Percentiles rank a stretch among this genome's conserved stretches.
Conservation (phyloP, 2,888 invertebrate species). For the Busseola fusca region DNA sequence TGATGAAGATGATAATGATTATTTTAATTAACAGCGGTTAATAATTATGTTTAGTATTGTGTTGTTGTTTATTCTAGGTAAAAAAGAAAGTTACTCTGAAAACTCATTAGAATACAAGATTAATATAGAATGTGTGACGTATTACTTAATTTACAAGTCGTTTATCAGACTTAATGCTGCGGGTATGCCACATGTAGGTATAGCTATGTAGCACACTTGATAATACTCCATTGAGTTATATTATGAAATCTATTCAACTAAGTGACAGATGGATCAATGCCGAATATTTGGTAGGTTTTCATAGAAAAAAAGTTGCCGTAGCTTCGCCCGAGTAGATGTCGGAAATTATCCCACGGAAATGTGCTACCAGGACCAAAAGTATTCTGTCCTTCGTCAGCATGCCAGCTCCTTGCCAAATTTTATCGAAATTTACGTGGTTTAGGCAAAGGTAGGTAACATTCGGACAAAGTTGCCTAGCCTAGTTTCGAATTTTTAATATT, state of each 20-base stretch:
- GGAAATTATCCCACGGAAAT: too few relatives aligned
- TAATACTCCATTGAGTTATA: neutral
- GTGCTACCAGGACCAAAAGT: too few relatives aligned
- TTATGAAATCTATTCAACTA: constrained; percentile 12
- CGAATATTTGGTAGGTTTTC: neutral
- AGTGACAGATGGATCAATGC: neutral
- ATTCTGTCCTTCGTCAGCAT: too few relatives aligned
- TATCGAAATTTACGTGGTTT: too few relatives aligned
- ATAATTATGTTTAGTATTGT: too few relatives aligned
- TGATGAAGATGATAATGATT: neutral
- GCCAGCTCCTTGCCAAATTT: too few relatives aligned
- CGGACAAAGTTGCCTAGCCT: too few relatives aligned
- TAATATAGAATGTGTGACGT: neutral
- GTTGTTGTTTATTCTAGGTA: too few relatives aligned
- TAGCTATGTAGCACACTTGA: constrained; percentile 14
- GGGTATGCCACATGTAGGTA: constrained; percentile 23
- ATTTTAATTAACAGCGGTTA: neutral
- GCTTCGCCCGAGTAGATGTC: too few relatives aligned
- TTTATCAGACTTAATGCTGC: constrained; percentile 28
- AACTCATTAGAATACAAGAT: neutral
- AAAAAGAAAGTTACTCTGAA: too few relatives aligned
- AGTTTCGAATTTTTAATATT: too few relatives aligned
- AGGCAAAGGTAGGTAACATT: too few relatives aligned
- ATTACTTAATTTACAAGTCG: constrained; percentile 17
- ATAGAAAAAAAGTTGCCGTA: neutral